phyloP scores from a whole-genome alignment of 2,888 invertebrate genomes.

The Lepas anatifera region DNA sequence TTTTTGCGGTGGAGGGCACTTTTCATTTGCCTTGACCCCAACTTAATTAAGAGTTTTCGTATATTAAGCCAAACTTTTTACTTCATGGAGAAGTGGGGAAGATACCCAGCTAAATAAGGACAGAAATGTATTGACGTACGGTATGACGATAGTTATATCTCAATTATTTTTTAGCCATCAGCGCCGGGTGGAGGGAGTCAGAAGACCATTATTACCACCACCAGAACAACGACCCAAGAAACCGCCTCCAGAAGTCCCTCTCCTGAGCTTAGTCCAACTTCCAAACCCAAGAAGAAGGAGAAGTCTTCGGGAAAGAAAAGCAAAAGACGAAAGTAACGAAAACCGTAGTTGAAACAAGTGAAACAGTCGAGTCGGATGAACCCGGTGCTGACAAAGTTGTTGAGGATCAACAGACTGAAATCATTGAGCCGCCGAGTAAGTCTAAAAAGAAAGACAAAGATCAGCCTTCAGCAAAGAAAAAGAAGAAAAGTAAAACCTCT shows the following conservation, averaged over 20 bases:
- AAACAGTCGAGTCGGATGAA: not conserved
- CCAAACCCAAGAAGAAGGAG: not conserved
- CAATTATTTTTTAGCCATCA: not conserved
- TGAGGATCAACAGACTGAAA: not conserved
- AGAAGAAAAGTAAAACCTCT: not conserved
- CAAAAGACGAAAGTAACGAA: not conserved
- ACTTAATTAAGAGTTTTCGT: too few relatives aligned
- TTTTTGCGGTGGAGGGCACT: too few relatives aligned
- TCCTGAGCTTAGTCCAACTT: not conserved
- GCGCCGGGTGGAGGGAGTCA: not conserved
- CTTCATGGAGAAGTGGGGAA: too few relatives aligned
- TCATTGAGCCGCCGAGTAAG: not conserved
- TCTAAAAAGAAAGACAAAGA: not conserved
- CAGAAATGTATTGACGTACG: not conserved
- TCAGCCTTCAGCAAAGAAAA: not conserved
- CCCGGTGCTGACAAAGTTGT: not conserved
- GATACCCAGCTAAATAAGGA: too few relatives aligned
- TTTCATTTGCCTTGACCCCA: too few relatives aligned
- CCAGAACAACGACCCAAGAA: not conserved
- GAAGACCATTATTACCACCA: not conserved
- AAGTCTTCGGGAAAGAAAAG: conserved; percentile 1
- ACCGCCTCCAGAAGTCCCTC: not conserved
- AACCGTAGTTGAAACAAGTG: not conserved
- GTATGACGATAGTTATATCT: not conserved
- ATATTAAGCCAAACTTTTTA: too few relatives aligned